Conservation (phyloP, 2,113 vertebrate species). For the Siniperca chuatsi region DNA sequence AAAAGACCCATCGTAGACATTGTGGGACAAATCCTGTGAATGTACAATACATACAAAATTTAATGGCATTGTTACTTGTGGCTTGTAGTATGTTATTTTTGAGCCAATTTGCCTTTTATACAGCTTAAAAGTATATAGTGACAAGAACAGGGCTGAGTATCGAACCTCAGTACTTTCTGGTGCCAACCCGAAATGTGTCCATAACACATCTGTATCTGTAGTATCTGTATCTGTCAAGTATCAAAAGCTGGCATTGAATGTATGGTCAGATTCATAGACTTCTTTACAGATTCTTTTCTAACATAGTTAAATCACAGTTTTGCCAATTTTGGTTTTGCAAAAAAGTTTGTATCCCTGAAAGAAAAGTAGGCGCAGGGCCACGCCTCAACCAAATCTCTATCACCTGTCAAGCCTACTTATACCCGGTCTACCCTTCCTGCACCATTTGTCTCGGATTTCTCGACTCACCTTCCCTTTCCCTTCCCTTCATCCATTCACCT, state of each 20-base stretch:
- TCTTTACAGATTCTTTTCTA: not conserved
- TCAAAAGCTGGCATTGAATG: not conserved
- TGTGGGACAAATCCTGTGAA: not conserved
- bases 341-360: not conserved
- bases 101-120: not conserved
- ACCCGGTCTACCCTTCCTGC: too few relatives aligned
- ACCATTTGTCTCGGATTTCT: too few relatives aligned
- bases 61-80: not conserved
- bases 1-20: too few relatives aligned
- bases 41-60: not conserved
- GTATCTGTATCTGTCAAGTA: not conserved
- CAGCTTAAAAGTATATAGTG: not conserved
- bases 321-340: not conserved
- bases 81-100: not conserved
- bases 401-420: too few relatives aligned
- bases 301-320: not conserved
- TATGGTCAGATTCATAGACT: not conserved
- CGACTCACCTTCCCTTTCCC: too few relatives aligned
- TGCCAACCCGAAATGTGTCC: not conserved
- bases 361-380: too few relatives aligned
- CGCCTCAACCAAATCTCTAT: too few relatives aligned
- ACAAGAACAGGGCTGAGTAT: not conserved
- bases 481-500: too few relatives aligned
- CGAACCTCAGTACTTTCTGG: too few relatives aligned
- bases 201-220: not conserved